These are phyloP conservation scores for Drosophila mimetica DNA, from an alignment of 2,888 invertebrate genomes.

Conservation along the genomic window DNA sequence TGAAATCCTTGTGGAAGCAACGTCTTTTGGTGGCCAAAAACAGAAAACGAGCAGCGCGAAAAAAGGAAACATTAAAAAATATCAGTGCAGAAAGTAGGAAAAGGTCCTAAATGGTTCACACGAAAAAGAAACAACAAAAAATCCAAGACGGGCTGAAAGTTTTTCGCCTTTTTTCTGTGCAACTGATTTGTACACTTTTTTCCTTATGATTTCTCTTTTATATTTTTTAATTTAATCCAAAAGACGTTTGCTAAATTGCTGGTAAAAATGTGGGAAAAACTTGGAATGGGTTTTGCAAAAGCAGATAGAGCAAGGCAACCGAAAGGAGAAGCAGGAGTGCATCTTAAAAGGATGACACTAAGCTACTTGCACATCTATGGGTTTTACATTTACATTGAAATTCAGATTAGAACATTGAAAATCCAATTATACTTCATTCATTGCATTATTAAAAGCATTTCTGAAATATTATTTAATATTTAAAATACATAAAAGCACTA, in stretches of 20 bases:
- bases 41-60: slow-evolving; percentile 41
- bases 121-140: slow-evolving; percentile 48
- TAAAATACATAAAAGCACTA: no score
- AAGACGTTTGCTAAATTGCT: slow-evolving; percentile 78
- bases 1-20: slow-evolving; percentile 70
- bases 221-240: slow-evolving; percentile 77
- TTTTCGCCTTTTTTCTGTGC: slow-evolving; percentile 71
- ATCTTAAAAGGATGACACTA: slow-evolving; percentile 12
- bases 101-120: slow-evolving; percentile 74
- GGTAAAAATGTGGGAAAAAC: slow-evolving; percentile 59
- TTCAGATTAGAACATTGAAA: not conserved
- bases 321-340: not conserved
- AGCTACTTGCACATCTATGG: not conserved
- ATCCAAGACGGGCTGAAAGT: slow-evolving; percentile 63
- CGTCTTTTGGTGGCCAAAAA: slow-evolving; percentile 40
- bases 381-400: not conserved
- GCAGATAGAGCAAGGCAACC: not conserved
- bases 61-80: slow-evolving; percentile 77
- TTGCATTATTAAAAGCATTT: no score
- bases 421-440: no score
- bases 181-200: slow-evolving; percentile 74
- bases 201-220: slow-evolving; percentile 75
- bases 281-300: slow-evolving; percentile 19
- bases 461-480: not conserved
- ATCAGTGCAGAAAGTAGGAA: slow-evolving; percentile 70